phyloP scores from a whole-genome alignment of 2,797 vertebrate genomes.

The Saxicola maurus region DNA sequence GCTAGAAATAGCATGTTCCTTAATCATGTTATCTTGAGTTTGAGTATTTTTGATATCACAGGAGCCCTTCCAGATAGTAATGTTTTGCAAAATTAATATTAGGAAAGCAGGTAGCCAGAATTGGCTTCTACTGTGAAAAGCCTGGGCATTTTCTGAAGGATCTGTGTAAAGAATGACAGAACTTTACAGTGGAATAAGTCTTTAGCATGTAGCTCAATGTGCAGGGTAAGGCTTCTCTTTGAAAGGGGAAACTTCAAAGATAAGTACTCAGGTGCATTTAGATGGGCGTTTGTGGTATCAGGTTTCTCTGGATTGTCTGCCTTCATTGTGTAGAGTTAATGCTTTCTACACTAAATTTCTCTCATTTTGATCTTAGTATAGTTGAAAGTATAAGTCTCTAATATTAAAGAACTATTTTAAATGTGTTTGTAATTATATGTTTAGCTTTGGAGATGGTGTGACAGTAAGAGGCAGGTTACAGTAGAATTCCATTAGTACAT shows the following conservation, averaged over 20 bases:
- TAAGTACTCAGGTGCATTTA: not conserved
- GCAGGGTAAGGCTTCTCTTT: not conserved
- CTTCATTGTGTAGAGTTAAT: not conserved
- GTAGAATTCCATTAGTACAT: not conserved
- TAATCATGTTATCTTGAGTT: not conserved
- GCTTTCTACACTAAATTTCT: not conserved
- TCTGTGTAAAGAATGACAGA: not conserved
- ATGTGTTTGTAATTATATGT: not conserved
- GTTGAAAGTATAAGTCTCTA: not conserved
- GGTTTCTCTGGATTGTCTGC: not conserved
- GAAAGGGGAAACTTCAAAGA: not conserved
- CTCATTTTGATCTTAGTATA: not conserved
- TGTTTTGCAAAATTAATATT: not conserved
- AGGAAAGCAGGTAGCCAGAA: not conserved
- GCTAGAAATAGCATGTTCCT: not conserved
- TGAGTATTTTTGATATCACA: not conserved
- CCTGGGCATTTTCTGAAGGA: not conserved
- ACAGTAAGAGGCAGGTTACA: not conserved
- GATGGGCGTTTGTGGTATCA: not conserved
- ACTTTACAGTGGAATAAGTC: not conserved
- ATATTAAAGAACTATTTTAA: not conserved
- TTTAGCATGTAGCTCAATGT: not conserved
- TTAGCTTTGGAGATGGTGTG: not conserved
- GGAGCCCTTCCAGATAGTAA: not conserved
- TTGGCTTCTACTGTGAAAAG: not conserved